Percentiles rank a stretch among this genome's conserved stretches.
phyloP scores from a whole-genome alignment of 2,797 vertebrate genomes.

The Dipus sagitta region DNA sequence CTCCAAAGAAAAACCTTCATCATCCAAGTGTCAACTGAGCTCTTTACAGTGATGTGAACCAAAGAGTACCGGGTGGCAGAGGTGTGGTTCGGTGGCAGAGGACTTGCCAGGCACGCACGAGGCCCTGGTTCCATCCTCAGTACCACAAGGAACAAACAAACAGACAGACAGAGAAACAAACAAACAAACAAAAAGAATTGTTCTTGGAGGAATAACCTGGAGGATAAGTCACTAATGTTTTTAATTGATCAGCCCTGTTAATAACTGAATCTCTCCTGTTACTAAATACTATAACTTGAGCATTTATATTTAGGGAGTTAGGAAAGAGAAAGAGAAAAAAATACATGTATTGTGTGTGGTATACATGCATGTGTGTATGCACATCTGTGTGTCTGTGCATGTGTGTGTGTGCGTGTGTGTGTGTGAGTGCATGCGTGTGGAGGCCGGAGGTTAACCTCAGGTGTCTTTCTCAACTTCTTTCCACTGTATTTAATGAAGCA shows the following conservation, averaged over 20 bases:
- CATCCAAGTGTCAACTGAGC: not conserved
- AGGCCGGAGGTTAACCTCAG: no score
- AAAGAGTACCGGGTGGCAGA: no score
- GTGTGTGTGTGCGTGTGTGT: no score
- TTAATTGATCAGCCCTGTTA: not conserved
- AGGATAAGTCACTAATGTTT: not conserved
- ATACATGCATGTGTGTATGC: no score
- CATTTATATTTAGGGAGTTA: not conserved
- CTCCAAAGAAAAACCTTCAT: no score
- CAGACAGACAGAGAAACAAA: no score
- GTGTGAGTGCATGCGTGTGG: no score
- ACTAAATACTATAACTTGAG: not conserved
- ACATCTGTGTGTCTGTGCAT: no score
- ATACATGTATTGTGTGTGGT: not conserved
- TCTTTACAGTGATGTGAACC: not conserved
- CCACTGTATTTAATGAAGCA: no score
- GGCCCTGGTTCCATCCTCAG: not conserved
- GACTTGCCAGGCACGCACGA: not conserved
- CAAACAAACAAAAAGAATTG: not conserved
- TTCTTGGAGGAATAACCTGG: not conserved
- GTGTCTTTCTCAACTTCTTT: no score
- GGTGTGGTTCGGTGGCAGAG: not conserved
- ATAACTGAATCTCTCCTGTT: not conserved
- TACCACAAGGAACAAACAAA: not conserved
- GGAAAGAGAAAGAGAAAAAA: not conserved